phyloP scores from a whole-genome alignment of 2,888 invertebrate species.

The Lapara coniferarum region DNA sequence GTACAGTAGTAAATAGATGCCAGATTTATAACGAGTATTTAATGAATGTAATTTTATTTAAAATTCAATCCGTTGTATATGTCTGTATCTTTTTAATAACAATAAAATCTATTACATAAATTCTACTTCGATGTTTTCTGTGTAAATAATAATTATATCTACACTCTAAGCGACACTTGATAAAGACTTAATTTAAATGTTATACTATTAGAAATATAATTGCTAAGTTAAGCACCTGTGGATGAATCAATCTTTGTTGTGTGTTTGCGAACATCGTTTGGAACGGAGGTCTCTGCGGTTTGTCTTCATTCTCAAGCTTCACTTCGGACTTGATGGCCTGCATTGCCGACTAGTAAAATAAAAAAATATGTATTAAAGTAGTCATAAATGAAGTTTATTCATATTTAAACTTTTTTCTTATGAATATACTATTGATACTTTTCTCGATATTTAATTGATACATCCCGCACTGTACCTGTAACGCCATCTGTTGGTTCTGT shows the following conservation, averaged over 20 bases:
- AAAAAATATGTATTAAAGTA: constrained; percentile 11
- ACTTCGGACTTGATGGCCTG: constrained; percentile 74
- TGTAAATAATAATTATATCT: no score
- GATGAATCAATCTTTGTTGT: constrained; percentile 54
- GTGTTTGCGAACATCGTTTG: constrained; percentile 50
- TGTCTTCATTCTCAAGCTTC: constrained; percentile 69
- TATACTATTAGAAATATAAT: neutral
- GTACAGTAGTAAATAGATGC: no score
- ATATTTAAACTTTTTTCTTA: no score
- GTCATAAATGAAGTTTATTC: neutral
- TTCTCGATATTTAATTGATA: no score
- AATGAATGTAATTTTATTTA: no score
- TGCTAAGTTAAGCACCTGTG: constrained; percentile 48
- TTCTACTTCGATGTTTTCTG: no score
- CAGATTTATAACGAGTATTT: no score
- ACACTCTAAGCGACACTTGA: no score
- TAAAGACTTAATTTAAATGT: neutral
- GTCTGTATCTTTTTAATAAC: no score
- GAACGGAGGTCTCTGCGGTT: constrained; percentile 51
- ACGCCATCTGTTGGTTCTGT: constrained; percentile 66
- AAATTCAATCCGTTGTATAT: no score
- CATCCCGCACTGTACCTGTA: constrained; percentile 55
- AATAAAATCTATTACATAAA: no score
- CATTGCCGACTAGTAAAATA: constrained; percentile 58
- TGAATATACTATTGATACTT: neutral